Percentiles rank a stretch among this genome's conserved stretches.
Conservation (phyloP, 2,888 invertebrate species). For the Tipula lateralis region DNA sequence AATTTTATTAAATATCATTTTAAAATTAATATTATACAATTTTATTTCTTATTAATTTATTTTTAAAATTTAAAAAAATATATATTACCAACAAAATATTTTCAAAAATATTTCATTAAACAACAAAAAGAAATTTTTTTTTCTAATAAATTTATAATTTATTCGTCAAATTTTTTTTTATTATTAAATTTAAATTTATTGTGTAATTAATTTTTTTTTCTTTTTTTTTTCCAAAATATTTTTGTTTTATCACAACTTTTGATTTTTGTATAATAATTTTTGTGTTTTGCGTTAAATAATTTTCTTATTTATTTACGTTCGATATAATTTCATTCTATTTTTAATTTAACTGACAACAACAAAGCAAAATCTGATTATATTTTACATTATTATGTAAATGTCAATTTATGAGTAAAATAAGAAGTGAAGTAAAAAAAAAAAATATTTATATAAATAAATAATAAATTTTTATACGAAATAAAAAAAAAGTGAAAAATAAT, state of each 20-base stretch:
- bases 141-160: neutral
- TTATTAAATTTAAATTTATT: slow-evolving; percentile 12
- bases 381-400: neutral
- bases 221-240: neutral
- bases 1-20: neutral
- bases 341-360: slow-evolving; percentile 6
- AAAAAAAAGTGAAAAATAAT: neutral
- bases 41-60: slow-evolving; percentile 19
- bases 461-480: slow-evolving; percentile 1
- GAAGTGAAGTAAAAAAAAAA: neutral
- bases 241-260: slow-evolving; percentile 19
- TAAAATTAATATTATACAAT: neutral
- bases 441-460: slow-evolving; percentile 1
- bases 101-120: neutral
- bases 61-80: neutral
- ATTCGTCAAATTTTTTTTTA: neutral
- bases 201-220: neutral
- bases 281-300: neutral
- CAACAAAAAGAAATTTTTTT: neutral
- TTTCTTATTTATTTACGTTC: neutral
- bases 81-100: neutral
- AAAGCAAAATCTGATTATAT: neutral
- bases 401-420: slow-evolving; percentile 15
- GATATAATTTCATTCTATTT: neutral
- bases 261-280: neutral